Base-by-base conservation (phyloP, 2,113 vertebrate species). In the Argyrosomus japonicus region DNA sequence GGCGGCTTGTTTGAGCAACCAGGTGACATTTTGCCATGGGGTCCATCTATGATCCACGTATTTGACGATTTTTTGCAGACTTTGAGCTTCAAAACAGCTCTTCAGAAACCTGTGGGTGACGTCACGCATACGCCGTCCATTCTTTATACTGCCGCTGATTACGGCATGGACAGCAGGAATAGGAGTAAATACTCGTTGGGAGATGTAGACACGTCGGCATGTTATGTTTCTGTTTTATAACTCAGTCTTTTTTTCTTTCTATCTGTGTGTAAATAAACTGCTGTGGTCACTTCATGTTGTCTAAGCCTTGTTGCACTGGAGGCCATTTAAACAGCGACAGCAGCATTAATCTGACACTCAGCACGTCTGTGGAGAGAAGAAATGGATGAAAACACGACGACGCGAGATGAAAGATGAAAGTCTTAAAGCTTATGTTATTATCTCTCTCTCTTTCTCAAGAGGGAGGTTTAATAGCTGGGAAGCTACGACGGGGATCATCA, bases 371-470 rank as follows among this genome's bases (percentile, higher is more conserved):
- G 87, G 89, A 74, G 87, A 87, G 84, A 68, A 75, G 83, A 54
- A 82, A 83, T 32, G 73, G 83, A 87, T 81, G 84, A 89, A 85
- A 88, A 89, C 70, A 68, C 36, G 45, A 79, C 75, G 87, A 81
- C 62, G 77, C 50, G 29, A 84, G 88, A 91, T 91, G 89, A 92
- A 85, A 91, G 87, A 93, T 91, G 70, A 40, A 40, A 40, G 58
- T 88, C 82, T 91, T 56, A 84, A 47, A 58, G 91, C 88, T 92
- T 90, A 90, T 89, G 91, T 93, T 92, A 91, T 92, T 85, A 91
- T 91, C 89, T 77, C 73, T 88, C n/a, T 40, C 54, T 25, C 19
- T 60, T 74, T 73, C 80, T 83, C 84, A 74, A 73, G 79, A 88
- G 87, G 82, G 80, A 47, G 69, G 70, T 79, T 68, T 91, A 89